Conservation (phyloP, 2,113 vertebrate species). For the Henicopernis longicauda region DNA sequence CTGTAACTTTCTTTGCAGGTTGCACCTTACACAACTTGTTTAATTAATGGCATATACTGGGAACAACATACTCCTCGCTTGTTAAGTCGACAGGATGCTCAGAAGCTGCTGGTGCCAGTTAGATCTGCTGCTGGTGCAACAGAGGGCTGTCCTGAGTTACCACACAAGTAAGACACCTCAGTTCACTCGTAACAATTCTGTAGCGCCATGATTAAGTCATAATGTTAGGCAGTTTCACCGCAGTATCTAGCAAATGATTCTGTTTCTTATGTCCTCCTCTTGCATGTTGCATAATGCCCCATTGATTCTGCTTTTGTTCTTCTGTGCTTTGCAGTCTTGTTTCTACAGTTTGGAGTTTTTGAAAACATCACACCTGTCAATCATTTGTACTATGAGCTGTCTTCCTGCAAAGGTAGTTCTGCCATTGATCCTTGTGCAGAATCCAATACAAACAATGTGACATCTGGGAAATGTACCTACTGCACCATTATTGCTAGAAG, state of each 20-base stretch:
- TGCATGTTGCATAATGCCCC: not conserved
- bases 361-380: not conserved
- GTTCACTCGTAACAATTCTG: not conserved
- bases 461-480: not conserved
- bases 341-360: not conserved
- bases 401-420: not conserved
- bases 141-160: conserved; percentile 83
- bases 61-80: conserved; percentile 89
- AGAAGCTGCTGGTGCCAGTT: conserved; percentile 79
- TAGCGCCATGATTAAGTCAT: not conserved
- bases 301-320: not conserved
- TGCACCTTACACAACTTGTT: conserved; percentile 92
- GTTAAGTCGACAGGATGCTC: conserved; percentile 82
- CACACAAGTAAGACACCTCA: conserved; percentile 82
- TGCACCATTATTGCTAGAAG: not conserved
- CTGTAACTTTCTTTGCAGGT: conserved; percentile 75
- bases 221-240: not conserved
- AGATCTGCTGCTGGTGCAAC: conserved; percentile 36
- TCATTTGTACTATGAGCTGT: not conserved
- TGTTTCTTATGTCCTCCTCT: not conserved
- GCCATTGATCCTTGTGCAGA: not conserved
- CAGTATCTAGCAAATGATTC: not conserved
- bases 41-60: conserved; percentile 99
- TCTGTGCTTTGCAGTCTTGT: not conserved
- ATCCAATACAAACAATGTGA: not conserved